Base-by-base conservation (phyloP, 1,140 invertebrate species). In the Hylyphantes graminicola region DNA sequence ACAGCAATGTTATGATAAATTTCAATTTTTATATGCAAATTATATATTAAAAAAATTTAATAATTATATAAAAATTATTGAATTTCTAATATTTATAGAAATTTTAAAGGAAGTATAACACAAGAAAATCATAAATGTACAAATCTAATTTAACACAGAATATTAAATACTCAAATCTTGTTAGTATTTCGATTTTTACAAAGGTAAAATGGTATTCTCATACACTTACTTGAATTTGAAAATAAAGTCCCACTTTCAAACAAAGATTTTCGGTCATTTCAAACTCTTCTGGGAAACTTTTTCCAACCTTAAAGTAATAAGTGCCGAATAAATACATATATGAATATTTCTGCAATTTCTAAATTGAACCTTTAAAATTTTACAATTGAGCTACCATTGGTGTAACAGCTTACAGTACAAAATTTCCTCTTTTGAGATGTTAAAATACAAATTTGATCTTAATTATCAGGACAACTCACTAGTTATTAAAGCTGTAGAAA, bases 151-250 rank as follows among this genome's bases (percentile, higher is more conserved):
- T 35, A 35, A 35, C 35, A 35, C 35, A 35, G 5, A 35, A 35
- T 35, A 35, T 35, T 35, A 1, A 35, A 5, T 35, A 35, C 35
- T 2, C 1, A 1, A 5, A 2, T 35, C 35, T 1, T 35, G 5
- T 35, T 35, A 35, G 35, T 35, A 35, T 35, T 35, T 35, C n/a
- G n/a, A n/a, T n/a, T 65, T 21, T 15, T n/a, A 5, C n/a, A 21
- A 65, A 11, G 19, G 10, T 17, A 65, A 65, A 3, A 65, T 21
- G 21, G 17, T 5, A 57, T n/a, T 21, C 0, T n/a, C 15, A 21
- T 0, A 54, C 7, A 55, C n/a, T 72, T 61, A 81, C 78, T 55
- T 72, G 67, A 19, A 19, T 61, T 72, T 81, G 78, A 72, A 81
- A 81, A 57, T 68, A 72, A 21, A 72, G 21, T 54, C 78, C 78